Conservation (phyloP, 2,888 invertebrate species). For the Perizoma flavofasciatum region DNA sequence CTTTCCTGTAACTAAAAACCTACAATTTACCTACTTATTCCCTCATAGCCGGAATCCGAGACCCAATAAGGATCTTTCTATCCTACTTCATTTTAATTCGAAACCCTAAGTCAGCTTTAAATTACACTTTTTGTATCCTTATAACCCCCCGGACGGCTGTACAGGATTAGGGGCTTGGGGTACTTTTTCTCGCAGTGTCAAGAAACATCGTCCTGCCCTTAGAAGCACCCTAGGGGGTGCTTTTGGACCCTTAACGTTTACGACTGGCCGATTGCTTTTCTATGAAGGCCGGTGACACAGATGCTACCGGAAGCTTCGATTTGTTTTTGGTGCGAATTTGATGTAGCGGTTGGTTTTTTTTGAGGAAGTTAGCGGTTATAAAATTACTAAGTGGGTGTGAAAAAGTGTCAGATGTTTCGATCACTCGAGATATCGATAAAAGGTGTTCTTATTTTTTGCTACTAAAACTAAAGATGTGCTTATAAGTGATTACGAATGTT, state of each 20-base stretch:
- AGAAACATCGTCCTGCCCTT: slow-evolving; percentile 77
- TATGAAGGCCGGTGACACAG: slow-evolving; percentile 80
- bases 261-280: slow-evolving; percentile 86
- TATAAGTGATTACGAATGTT: no score
- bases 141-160: slow-evolving; percentile 76
- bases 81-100: slow-evolving; percentile 80
- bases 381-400: slow-evolving; percentile 42
- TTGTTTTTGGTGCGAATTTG: slow-evolving; percentile 56
- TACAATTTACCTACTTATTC: slow-evolving; percentile 19
- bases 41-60: slow-evolving; percentile 31
- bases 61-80: slow-evolving; percentile 36
- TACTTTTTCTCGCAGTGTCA: slow-evolving; percentile 79
- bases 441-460: slow-evolving; percentile 17
- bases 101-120: slow-evolving; percentile 82
- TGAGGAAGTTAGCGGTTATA: slow-evolving; percentile 29
- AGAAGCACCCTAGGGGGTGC: slow-evolving; percentile 84
- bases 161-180: slow-evolving; percentile 72
- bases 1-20: neutral
- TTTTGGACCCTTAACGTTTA: slow-evolving; percentile 85
- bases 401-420: slow-evolving; percentile 23
- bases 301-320: slow-evolving; percentile 68
- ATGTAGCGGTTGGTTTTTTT: slow-evolving; percentile 41
- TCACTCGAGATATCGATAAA: slow-evolving; percentile 10
- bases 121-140: slow-evolving; percentile 80
- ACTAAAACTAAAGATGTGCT: no score